phyloP scores from a whole-genome alignment of 2,797 vertebrate species.

The Propithecus deckenii region DNA sequence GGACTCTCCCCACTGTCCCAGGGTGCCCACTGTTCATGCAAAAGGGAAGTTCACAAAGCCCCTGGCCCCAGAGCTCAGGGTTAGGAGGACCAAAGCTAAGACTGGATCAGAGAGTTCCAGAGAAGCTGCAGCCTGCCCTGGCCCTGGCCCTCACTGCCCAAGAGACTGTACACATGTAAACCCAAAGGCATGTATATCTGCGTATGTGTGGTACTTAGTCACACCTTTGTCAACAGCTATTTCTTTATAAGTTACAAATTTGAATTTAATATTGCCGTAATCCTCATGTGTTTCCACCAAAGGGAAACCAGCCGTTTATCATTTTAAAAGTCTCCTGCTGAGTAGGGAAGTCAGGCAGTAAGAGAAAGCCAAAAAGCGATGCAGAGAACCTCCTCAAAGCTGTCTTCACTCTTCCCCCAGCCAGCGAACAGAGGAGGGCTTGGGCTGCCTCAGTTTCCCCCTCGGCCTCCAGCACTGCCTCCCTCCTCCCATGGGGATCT shows the following conservation, averaged over 20 bases:
- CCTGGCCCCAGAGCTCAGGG: background rate
- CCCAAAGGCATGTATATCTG: background rate
- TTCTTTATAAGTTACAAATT: background rate
- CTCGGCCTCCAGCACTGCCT: background rate
- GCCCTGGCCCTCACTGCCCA: background rate
- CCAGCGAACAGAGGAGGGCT: background rate
- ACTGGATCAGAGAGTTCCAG: background rate
- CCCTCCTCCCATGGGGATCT: background rate
- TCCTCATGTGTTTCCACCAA: background rate
- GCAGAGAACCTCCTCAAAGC: background rate
- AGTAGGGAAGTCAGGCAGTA: background rate
- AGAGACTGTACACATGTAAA: background rate
- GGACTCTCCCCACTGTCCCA: background rate
- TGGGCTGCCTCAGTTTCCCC: background rate
- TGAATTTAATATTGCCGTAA: background rate
- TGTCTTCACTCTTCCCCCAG: background rate
- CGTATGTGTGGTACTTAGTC: background rate
- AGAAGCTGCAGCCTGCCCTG: background rate
- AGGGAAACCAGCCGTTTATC: conserved; percentile 24
- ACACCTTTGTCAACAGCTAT: background rate
- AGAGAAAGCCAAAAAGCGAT: background rate
- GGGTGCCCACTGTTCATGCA: background rate
- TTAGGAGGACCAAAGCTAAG: background rate
- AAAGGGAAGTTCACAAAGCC: background rate
- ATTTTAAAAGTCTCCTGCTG: conserved; percentile 18